phyloP scores from a whole-genome alignment of 2,797 vertebrate species.

The Microctenopoma stevenorrisi region DNA sequence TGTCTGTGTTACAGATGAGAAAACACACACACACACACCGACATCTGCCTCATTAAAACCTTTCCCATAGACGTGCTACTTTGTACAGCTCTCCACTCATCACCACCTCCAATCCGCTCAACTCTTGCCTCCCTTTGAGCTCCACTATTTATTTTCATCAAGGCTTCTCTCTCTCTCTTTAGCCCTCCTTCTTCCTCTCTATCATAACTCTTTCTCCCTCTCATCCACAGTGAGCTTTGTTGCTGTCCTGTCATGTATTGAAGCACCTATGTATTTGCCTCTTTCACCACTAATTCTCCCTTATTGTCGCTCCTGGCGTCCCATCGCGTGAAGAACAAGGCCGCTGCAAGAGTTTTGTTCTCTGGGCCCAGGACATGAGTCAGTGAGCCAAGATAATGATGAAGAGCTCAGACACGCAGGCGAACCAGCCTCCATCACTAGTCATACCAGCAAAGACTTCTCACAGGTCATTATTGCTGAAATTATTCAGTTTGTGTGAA shows the following conservation, averaged over 20 bases:
- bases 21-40: slow-evolving; percentile 52
- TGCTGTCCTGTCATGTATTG: slow-evolving; percentile 92
- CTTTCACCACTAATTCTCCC: slow-evolving; percentile 92
- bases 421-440: slow-evolving; percentile 56
- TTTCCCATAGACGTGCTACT: slow-evolving; percentile 91
- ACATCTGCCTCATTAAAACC: slow-evolving; percentile 94
- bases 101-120: slow-evolving; percentile 79
- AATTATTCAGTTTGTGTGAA: slow-evolving; percentile 24
- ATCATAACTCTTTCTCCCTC: slow-evolving; percentile 30
- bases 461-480: slow-evolving; percentile 32
- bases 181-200: slow-evolving; percentile 5
- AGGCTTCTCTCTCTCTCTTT: slow-evolving; percentile 49
- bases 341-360: slow-evolving; percentile 79
- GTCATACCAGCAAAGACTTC: slow-evolving; percentile 43
- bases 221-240: slow-evolving; percentile 84
- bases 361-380: slow-evolving; percentile 86
- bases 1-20: slow-evolving; percentile 72
- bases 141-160: slow-evolving; percentile 95
- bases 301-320: slow-evolving; percentile 88
- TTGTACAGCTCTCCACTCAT: slow-evolving; percentile 93
- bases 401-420: slow-evolving; percentile 66
- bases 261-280: slow-evolving; percentile 98
- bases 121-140: slow-evolving; percentile 86
- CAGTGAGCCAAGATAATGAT: slow-evolving; percentile 84
- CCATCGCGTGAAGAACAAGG: slow-evolving; percentile 88